Evolutionary conservation across 1,140 invertebrate genomes (phyloP), one percentile per base, ranked within the genome.

Genomic region (Drosophila dunni): DNA sequence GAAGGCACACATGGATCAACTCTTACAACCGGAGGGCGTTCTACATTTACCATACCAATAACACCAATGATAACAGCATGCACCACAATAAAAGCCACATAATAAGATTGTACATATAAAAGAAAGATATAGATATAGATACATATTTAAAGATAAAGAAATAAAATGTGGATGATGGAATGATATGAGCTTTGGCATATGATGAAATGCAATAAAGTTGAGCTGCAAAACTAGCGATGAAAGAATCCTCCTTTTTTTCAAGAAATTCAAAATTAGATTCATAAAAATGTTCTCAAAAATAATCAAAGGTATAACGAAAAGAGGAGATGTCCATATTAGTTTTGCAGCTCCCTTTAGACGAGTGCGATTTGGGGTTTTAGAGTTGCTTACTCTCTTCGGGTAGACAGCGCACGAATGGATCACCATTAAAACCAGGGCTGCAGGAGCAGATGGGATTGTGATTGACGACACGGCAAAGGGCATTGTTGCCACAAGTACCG

Each of bases 381-480:
- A 67, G 17, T 56, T 68, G 91, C 94, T 95, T 94, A 95, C 95
- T 94, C 93, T 93, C 91, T 92, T 94, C 91, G 64, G 93, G 93
- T 53, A 93, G 70, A 91, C 96, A 96, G 72, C 94, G 93, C 40
- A 95, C 93, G 84, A 96, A 96, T 58, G 96, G 96, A 94, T 97
- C 96, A 58, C 96, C 96, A 17, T 93, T 94, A 89, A 94, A 95
- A 72, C 94, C 95, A 70, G 92, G 90, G 11, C 94, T 93, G 91
- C 96, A 97, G 84, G 94, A 95, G 91, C 96, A 97, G 65, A 96
- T 94, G 29, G 96, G 95, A 81, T 95, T 96, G 80, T 97, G 96
- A 86, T 96, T 96, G 13, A 96, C 93, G 17, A 96, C 95, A 40
- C 94, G 94, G 90, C 96, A 97, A 73, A 94, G 93, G 1, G 96